Conservation (phyloP, 2,888 invertebrate species). For the Bembecia ichneumoniformis region DNA sequence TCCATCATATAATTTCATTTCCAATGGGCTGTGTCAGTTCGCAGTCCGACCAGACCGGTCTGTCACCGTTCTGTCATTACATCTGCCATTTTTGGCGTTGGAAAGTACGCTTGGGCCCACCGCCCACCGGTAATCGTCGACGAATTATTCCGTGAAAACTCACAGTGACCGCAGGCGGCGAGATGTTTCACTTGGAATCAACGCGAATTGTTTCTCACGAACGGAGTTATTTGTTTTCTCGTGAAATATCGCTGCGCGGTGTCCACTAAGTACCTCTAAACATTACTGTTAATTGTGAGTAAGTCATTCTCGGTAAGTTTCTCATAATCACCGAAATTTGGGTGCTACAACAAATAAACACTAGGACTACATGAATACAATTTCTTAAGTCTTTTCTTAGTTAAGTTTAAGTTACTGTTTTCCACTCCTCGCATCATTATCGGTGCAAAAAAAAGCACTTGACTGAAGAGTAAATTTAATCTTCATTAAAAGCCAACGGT, state of each 20-base stretch:
- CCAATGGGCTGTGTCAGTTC: not conserved
- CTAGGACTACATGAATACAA: too few species aligned
- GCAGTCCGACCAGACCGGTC: slow-evolving; percentile 3
- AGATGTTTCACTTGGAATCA: slow-evolving; percentile 22
- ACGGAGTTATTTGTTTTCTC: slow-evolving; percentile 15
- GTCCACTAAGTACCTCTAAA: not conserved
- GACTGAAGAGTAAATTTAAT: too few species aligned
- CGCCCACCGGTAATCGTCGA: slow-evolving; percentile 18
- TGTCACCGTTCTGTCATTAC: slow-evolving; percentile 23
- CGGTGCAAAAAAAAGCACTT: too few species aligned
- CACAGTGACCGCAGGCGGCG: slow-evolving; percentile 19
- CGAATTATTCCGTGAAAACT: slow-evolving; percentile 29
- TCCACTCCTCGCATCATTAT: too few species aligned
- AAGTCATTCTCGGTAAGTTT: not conserved
- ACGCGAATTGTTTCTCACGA: slow-evolving; percentile 21
- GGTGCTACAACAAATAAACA: too few species aligned
- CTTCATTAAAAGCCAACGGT: too few species aligned
- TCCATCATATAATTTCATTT: not conserved
- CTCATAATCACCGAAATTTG: too few species aligned
- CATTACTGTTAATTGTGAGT: not conserved
- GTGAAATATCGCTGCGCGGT: not conserved
- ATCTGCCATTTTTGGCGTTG: slow-evolving; percentile 31
- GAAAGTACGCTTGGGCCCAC: slow-evolving; percentile 22
- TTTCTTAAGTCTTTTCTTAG: too few species aligned
- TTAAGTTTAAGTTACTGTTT: too few species aligned